These are phyloP conservation scores for Apotomis capreana DNA, from an alignment of 2,888 invertebrate species.

Conservation along the genomic window DNA sequence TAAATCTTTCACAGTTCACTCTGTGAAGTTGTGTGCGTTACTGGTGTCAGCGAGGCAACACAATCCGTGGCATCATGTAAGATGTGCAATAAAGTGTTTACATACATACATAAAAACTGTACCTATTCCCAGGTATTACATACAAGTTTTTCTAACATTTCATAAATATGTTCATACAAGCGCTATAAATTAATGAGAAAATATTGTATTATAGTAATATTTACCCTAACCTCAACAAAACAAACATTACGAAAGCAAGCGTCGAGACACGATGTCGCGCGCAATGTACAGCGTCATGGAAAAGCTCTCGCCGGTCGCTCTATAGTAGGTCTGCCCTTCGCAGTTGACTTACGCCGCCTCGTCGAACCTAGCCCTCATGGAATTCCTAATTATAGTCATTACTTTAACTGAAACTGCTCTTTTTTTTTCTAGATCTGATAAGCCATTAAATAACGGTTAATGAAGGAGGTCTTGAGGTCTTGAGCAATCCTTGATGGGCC, in stretches of 20 bases:
- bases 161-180: neutral
- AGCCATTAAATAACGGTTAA: too few relatives aligned
- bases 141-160: too few relatives aligned
- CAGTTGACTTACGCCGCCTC: constrained; percentile 26
- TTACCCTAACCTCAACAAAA: neutral
- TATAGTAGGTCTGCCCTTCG: constrained; percentile 22
- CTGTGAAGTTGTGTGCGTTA: too few relatives aligned
- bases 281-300: constrained; percentile 27
- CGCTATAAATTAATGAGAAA: neutral
- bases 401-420: neutral
- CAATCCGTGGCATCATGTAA: too few relatives aligned
- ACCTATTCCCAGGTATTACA: too few relatives aligned
- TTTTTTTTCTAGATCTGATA: neutral
- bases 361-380: constrained; percentile 12
- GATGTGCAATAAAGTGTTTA: too few relatives aligned
- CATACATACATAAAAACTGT: too few relatives aligned
- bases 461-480: too few relatives aligned
- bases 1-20: too few relatives aligned
- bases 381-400: constrained; percentile 8
- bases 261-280: neutral
- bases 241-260: neutral
- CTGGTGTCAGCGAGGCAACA: too few relatives aligned
- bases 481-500: too few relatives aligned
- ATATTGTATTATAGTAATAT: neutral
- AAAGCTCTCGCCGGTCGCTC: constrained; percentile 1